Conservation (phyloP, 2,888 invertebrate species). For the Beris morrisii region DNA sequence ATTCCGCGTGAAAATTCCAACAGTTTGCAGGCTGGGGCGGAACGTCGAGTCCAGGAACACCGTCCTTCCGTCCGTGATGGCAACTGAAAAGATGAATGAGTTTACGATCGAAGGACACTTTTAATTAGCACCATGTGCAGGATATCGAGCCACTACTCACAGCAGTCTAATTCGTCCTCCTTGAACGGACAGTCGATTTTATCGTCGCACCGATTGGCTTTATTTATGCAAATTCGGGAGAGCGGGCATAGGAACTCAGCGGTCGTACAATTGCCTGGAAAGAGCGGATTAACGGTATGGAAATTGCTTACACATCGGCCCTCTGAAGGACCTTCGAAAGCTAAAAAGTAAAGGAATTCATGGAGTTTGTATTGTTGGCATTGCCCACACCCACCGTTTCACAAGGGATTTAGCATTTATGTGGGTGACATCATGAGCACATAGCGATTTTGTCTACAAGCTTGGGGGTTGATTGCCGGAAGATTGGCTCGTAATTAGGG, state of each 20-base stretch:
- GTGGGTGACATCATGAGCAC: too few relatives aligned
- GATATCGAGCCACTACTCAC: conserved; percentile 58
- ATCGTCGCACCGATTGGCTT: conserved; percentile 66
- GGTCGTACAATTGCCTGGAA: conserved; percentile 55
- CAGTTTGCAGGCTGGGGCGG: conserved; percentile 62
- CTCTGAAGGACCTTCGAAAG: too few relatives aligned
- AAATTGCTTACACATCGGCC: neutral
- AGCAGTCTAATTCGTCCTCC: conserved; percentile 80
- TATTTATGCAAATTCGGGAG: conserved; percentile 67
- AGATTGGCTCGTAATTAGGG: too few relatives aligned
- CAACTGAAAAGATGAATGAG: conserved; percentile 66
- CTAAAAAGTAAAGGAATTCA: too few relatives aligned
- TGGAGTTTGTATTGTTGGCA: too few relatives aligned
- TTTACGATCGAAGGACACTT: conserved; percentile 5
- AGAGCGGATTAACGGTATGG: neutral
- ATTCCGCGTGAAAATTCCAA: conserved; percentile 67
- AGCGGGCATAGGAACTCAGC: conserved; percentile 65
- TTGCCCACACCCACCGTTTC: too few relatives aligned
- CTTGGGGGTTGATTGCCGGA: too few relatives aligned
- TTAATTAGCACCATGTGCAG: neutral
- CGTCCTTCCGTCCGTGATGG: conserved; percentile 67
- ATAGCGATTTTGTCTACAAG: too few relatives aligned
- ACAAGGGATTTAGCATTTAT: too few relatives aligned
- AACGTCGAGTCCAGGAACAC: conserved; percentile 64
- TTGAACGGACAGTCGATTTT: conserved; percentile 65